These are phyloP conservation scores for Abramis brama DNA, from an alignment of 2,113 vertebrate species.

Conservation along the genomic window DNA sequence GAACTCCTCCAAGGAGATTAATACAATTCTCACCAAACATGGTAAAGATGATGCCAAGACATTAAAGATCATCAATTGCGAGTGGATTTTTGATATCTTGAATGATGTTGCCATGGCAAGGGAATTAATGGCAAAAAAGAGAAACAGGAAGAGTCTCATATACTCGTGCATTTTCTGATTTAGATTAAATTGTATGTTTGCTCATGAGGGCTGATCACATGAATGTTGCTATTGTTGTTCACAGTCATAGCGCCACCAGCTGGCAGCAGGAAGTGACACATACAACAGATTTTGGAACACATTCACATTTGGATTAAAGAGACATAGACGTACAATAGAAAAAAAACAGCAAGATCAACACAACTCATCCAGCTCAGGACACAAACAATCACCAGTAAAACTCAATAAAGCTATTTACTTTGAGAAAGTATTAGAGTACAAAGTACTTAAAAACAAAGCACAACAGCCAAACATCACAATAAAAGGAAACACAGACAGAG, in stretches of 20 bases:
- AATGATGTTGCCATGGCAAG: not conserved
- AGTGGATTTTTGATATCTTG: not conserved
- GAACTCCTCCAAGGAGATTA: not conserved
- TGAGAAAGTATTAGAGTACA: not conserved
- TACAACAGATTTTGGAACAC: not conserved
- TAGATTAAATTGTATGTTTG: not conserved
- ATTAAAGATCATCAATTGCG: not conserved
- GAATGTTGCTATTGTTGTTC: not conserved
- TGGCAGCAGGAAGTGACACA: not conserved
- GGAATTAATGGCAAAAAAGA: not conserved
- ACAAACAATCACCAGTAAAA: not conserved
- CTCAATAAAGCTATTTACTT: not conserved
- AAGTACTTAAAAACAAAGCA: not conserved
- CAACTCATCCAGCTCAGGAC: not conserved
- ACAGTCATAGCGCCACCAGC: not conserved
- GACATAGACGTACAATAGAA: not conserved
- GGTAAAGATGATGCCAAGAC: not conserved
- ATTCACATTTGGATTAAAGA: not conserved
- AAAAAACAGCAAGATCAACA: not conserved
- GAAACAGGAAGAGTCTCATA: not conserved
- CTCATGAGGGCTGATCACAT: too few species aligned
- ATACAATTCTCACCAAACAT: not conserved
- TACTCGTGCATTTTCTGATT: not conserved
- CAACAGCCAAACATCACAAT: not conserved
- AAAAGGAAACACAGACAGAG: constrained; percentile 29